Evolutionary conservation across 2,797 vertebrate genomes (phyloP).

Genomic region (Chiroxiphia lanceolata): DNA sequence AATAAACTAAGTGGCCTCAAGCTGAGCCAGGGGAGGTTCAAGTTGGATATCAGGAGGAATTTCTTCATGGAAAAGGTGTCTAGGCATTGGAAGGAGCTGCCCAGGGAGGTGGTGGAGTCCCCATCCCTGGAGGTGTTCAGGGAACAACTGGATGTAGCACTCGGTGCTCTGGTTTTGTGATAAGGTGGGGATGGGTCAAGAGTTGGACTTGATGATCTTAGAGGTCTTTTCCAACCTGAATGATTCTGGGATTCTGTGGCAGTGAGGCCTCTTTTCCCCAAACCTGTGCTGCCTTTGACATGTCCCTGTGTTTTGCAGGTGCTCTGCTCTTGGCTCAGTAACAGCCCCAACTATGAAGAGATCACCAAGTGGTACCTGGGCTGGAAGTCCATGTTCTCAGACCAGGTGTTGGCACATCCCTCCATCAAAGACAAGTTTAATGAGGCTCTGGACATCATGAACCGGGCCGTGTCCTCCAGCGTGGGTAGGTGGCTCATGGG

Average conservation of each 20-base stretch:
- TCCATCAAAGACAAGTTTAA: conserved; percentile 97
- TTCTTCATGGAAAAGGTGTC: background rate
- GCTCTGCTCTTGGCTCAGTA: conserved; percentile 96
- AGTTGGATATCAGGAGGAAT: background rate
- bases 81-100: background rate
- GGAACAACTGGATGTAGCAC: accelerated
- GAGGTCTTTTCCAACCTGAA: background rate
- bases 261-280: background rate
- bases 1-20: background rate
- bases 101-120: background rate
- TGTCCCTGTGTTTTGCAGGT: conserved; percentile 78
- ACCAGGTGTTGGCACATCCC: conserved; percentile 87
- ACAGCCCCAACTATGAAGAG: conserved; percentile 97
- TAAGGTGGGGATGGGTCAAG: no score
- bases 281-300: background rate
- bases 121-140: background rate
- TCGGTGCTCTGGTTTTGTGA: background rate
- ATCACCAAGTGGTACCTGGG: conserved; percentile 98
- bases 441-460: conserved; percentile 97
- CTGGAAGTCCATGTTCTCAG: conserved; percentile 97
- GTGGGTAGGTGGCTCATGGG: conserved; percentile 78
- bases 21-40: background rate
- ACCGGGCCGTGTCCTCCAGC: conserved; percentile 92
- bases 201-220: accelerated
- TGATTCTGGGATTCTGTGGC: background rate